phyloP scores from a whole-genome alignment of 1,140 invertebrate genomes.

The Formica exsecta region DNA sequence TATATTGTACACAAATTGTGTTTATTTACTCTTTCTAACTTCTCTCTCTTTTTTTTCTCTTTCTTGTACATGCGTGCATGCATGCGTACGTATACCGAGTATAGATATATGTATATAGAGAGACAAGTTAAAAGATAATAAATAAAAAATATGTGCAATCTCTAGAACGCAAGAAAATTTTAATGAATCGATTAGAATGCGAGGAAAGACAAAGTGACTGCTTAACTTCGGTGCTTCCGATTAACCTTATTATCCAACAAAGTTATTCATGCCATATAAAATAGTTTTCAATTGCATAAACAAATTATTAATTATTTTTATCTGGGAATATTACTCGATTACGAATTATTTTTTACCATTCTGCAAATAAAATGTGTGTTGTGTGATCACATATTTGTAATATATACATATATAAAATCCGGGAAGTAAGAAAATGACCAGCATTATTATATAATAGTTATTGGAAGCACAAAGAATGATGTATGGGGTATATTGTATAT shows the following conservation, averaged over 20 bases:
- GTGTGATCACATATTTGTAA: neutral
- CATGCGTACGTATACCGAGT: neutral
- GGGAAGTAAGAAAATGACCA: neutral
- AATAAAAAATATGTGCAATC: neutral
- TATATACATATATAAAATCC: neutral
- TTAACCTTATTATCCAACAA: constrained; percentile 38
- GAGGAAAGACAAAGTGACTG: neutral
- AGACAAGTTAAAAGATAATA: constrained; percentile 32
- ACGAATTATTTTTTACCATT: neutral
- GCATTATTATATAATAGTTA: neutral
- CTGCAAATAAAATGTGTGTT: neutral
- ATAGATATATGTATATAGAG: neutral
- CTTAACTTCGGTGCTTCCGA: constrained; percentile 50
- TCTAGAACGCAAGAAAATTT: neutral
- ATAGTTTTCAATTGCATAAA: neutral
- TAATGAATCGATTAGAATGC: constrained; percentile 17
- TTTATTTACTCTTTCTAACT: constrained; percentile 8
- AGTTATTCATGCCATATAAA: neutral
- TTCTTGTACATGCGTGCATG: constrained; percentile 3
- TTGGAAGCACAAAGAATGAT: constrained; percentile 15
- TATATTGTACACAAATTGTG: neutral
- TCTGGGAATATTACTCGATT: neutral
- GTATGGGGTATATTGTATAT: neutral
- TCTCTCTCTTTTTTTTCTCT: too few relatives aligned
- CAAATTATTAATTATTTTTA: neutral